Evolutionary conservation across 2,797 vertebrate species (phyloP).

Genomic region (Phalloptychus januarius): DNA sequence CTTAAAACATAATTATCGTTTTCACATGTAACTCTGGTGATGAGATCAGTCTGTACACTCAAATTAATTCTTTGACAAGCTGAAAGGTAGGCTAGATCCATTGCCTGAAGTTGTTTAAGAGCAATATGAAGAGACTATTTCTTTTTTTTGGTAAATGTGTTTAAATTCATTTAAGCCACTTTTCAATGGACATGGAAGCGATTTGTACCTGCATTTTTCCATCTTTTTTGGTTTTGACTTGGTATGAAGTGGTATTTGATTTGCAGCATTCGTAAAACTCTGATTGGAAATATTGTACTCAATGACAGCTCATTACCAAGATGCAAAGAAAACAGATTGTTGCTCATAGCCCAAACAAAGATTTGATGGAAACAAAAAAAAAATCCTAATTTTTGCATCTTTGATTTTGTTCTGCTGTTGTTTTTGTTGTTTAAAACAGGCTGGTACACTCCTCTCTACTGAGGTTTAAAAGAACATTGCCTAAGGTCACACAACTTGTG

Average conservation of each 20-base stretch:
- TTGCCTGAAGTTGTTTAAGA: not conserved
- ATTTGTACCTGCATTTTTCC: not conserved
- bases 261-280: not conserved
- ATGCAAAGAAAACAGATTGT: not conserved
- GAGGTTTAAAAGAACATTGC: not conserved
- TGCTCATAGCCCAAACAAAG: not conserved
- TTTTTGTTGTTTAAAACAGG: not conserved
- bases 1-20: not conserved
- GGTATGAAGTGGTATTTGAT: not conserved
- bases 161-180: not conserved
- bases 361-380: not conserved
- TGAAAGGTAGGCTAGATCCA: not conserved
- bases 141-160: not conserved
- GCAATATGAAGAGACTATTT: not conserved
- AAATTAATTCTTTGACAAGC: not conserved
- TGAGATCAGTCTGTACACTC: not conserved
- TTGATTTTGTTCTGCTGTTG: not conserved
- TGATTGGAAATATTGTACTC: not conserved
- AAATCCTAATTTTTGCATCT: not conserved
- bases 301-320: not conserved
- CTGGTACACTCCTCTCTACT: not conserved
- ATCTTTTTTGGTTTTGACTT: not conserved
- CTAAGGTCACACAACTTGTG: not conserved
- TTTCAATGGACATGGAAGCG: not conserved
- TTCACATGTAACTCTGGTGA: not conserved